These are phyloP conservation scores for Neosilurus hyrtlii DNA, from an alignment of 2,797 vertebrate genomes.

Conservation along the genomic window DNA sequence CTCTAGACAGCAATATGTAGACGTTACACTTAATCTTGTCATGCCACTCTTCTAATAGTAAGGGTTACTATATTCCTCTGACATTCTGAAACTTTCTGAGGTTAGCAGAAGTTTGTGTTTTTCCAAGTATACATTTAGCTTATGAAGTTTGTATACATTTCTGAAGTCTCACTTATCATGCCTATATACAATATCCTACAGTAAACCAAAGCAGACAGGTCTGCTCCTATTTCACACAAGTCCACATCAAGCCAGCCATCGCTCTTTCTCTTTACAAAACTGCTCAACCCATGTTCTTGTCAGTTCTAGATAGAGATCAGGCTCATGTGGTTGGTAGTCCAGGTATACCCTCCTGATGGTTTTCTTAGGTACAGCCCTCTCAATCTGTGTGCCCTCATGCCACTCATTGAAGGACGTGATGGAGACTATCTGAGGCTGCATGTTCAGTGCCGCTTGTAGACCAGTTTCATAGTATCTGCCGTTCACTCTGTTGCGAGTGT, in stretches of 20 bases:
- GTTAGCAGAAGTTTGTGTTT: background rate
- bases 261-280: slow-evolving; percentile 85
- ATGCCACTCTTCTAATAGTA: background rate
- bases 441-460: slow-evolving; percentile 79
- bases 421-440: slow-evolving; percentile 80
- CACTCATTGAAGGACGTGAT: slow-evolving; percentile 89
- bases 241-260: slow-evolving; percentile 78
- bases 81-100: background rate
- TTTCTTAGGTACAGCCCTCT: slow-evolving; percentile 82
- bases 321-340: slow-evolving; percentile 80
- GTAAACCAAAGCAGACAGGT: background rate
- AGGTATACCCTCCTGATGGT: slow-evolving; percentile 78
- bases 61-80: background rate
- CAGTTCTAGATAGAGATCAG: slow-evolving; percentile 80
- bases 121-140: background rate
- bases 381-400: slow-evolving; percentile 89
- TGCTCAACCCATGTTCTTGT: slow-evolving; percentile 84
- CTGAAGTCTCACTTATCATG: background rate
- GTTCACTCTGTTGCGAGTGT: slow-evolving; percentile 85
- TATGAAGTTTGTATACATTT: background rate
- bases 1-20: background rate
- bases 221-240: background rate
- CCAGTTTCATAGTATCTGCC: slow-evolving; percentile 88
- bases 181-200: background rate
- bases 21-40: too few relatives aligned